A percentile compares a stretch with the other conserved stretches of the same genome.
phyloP scores from a whole-genome alignment of 2,797 vertebrate genomes.

The Phalloptychus januarius region DNA sequence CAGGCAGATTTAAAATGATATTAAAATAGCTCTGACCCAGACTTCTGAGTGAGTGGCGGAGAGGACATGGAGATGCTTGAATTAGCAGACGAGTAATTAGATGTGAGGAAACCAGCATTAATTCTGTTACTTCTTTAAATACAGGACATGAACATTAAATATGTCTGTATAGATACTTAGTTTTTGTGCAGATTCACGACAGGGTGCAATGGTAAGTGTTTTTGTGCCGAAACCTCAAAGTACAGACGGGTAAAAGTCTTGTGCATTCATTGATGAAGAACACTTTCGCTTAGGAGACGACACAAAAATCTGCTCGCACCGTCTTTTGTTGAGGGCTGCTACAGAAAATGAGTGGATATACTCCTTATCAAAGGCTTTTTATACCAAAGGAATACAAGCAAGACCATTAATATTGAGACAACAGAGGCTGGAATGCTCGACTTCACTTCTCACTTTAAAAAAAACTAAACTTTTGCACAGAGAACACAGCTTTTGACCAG shows the following conservation, averaged over 20 bases:
- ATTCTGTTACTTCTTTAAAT: not conserved
- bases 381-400: not conserved
- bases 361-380: not conserved
- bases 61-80: not conserved
- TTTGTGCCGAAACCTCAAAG: not conserved
- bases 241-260: not conserved
- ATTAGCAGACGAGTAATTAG: not conserved
- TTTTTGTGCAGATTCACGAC: not conserved
- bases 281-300: not conserved
- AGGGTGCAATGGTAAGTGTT: not conserved
- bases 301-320: not conserved
- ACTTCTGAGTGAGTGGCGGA: not conserved
- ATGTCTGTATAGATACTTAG: not conserved
- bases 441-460: not conserved
- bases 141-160: not conserved
- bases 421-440: not conserved
- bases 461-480: not conserved
- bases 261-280: not conserved
- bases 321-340: not conserved
- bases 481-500: not conserved
- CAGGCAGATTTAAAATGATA: not conserved
- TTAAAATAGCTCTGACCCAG: not conserved
- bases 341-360: not conserved
- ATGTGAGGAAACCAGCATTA: not conserved
- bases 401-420: not conserved